Evolutionary conservation across 2,797 vertebrate species (phyloP), one percentile per base, ranked within the genome.

Genomic region (Sandelia bainsii): DNA sequence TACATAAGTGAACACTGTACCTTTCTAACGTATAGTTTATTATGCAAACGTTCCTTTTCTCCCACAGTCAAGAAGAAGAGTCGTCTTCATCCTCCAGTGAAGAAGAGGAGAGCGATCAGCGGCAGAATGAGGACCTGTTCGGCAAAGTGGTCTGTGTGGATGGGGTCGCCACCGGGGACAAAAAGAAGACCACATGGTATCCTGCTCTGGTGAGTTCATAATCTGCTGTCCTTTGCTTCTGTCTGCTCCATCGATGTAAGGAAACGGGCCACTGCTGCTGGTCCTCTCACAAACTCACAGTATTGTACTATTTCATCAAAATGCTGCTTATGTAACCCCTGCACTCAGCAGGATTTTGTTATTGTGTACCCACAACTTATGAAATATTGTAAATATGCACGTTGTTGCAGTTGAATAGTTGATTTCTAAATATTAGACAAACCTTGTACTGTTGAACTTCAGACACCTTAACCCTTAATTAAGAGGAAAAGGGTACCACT

Each of bases 101-200:
- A 80, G 94, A 96, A 66, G 95, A 96, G 79, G 94, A 95, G 77
- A 91, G 90, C 10, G 91, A 94, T 75, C 90, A 93, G 84, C 83
- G 90, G 50, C 93, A 93, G 75, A 94, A 93, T 70, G 93, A 95
- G 72, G 94, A 95, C 49, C 89, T 95, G 73, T 93, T 95, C 9
- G 95, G 95, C 37, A 95, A 95, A 81, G 94, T 95, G 77, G 94
- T 96, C 65, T 94, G 91, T 49, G 95, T 96, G 88, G 95, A 95
- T 59, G 89, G 82, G 25, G 89, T 93, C 16, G 11, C 73, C 73
- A 32, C 84, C 0, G 88, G 84, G 2, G 94, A 96, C 75, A 95
- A 93, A 56, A 95, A 93, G 91, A 94, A 92, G 85, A 88, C 80
- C 67, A 87, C 91, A n/a, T 95, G 94, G 94, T 95, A 94, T 59